Evolutionary conservation across 2,888 invertebrate genomes (phyloP).

Genomic region (Brachyptera putata): DNA sequence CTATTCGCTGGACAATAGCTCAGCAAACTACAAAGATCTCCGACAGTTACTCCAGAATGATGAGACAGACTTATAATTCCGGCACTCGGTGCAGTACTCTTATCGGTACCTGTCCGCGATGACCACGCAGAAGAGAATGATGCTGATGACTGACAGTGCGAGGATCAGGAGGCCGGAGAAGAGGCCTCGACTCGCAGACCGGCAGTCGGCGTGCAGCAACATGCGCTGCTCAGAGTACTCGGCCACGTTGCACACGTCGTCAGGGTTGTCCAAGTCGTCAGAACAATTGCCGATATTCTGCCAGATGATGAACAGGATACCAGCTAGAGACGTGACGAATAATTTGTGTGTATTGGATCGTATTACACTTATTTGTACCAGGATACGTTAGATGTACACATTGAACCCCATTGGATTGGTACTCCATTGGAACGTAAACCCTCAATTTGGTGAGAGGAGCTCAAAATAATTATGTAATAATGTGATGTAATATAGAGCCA

Average conservation of each 20-base stretch:
- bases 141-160: slow-evolving; percentile 54
- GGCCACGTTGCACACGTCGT: slow-evolving; percentile 41
- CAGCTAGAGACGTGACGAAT: slow-evolving; percentile 57
- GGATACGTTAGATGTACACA: not conserved
- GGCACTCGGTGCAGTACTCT: too few relatives aligned
- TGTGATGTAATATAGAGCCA: too few relatives aligned
- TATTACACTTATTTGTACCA: too few relatives aligned
- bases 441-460: too few relatives aligned
- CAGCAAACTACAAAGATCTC: too few relatives aligned
- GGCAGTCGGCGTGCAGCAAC: slow-evolving; percentile 67
- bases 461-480: too few relatives aligned
- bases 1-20: too few relatives aligned
- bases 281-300: slow-evolving; percentile 62
- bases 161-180: slow-evolving; percentile 63
- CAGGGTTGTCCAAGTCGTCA: slow-evolving; percentile 41
- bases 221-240: slow-evolving; percentile 42
- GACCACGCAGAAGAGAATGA: slow-evolving; percentile 58
- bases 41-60: too few relatives aligned
- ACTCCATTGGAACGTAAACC: too few relatives aligned
- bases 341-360: too few relatives aligned
- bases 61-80: too few relatives aligned
- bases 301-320: slow-evolving; percentile 70
- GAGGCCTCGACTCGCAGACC: slow-evolving; percentile 69
- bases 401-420: too few relatives aligned
- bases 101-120: slow-evolving; percentile 39